Base-by-base conservation (phyloP, 2,888 invertebrate genomes). In the Cryptus armator region DNA sequence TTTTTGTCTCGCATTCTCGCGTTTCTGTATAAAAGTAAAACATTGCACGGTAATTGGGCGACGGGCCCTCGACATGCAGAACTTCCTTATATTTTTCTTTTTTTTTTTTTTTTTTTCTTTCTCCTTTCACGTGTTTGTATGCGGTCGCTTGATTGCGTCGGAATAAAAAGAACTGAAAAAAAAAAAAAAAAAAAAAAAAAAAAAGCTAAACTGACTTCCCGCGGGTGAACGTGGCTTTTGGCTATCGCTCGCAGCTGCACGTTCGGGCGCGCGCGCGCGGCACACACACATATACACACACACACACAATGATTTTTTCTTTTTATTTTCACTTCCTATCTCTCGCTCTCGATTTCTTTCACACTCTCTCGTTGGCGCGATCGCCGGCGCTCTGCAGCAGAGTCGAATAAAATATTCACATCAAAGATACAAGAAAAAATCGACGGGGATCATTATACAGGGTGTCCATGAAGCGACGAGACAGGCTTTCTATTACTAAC, bases 21-120 rank as follows among this genome's bases (percentile, higher is more conserved):
- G 81, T 86, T 86, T 78, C 86, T 88, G 87, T 88, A 87, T 85
- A 87, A 89, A 90, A 89, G 84, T 88, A 87, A 87, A 74, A 88
- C 87, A 86, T 87, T 86, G 86, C 85, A 81, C 72, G 74, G 83
- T 74, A 62, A 74, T 59, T 29, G 59, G 59, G 59, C 29, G 46
- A 46, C 46, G 44, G 46, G 29, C 46, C 19, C 46, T 62, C 44
- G 29, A 62, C 72, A 44, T 44, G 44, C 46, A n/a, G 46, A 1
- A 14, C 29, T 71, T 53, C 16, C 44, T 79, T 56, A 79, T 68
- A 37, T 14, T 77, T 51, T 29, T 56, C 76, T 29, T 66, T n/a
- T 53, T 53, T 53, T 19, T 10, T 19, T 12, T 19, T 68, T 81
- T 53, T 75, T 71, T 37, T 37, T 37, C n/a, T 19, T 68, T 81